These are phyloP conservation scores for Vireo griseus DNA, from an alignment of 2,797 vertebrate genomes.

Conservation along the genomic window DNA sequence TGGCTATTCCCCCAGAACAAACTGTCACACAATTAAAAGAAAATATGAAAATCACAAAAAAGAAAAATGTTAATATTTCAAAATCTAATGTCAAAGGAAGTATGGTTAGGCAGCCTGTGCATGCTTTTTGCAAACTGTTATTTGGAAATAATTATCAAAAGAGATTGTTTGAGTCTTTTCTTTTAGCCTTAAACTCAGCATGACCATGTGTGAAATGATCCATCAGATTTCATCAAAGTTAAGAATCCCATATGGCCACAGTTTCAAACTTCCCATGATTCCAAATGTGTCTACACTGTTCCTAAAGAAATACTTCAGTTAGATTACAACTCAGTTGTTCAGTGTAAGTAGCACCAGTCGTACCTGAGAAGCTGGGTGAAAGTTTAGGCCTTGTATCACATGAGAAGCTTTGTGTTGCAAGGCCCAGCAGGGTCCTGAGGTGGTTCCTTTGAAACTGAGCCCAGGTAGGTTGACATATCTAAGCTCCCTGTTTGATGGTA, in stretches of 20 bases:
- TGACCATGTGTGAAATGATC: slow-evolving; percentile 53
- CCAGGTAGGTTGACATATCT: not conserved
- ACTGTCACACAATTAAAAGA: slow-evolving; percentile 5
- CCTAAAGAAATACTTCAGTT: not conserved
- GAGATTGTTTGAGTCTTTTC: not conserved
- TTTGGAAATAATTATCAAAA: slow-evolving; percentile 34
- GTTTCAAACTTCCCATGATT: slow-evolving; percentile 6
- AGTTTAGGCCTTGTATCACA: not conserved
- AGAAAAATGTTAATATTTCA: slow-evolving; percentile 11
- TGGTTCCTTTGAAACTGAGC: not conserved
- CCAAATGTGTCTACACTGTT: not conserved
- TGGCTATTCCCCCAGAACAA: not conserved
- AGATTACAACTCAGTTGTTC: not conserved
- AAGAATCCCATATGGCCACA: slow-evolving; percentile 43
- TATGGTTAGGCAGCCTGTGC: slow-evolving; percentile 11
- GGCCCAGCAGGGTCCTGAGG: not conserved
- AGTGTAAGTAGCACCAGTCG: not conserved
- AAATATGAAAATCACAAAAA: not conserved
- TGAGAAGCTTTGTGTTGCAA: not conserved
- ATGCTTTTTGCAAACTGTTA: slow-evolving; percentile 36
- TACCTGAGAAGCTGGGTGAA: not conserved
- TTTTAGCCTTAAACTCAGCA: slow-evolving; percentile 31
- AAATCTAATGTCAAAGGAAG: slow-evolving; percentile 17
- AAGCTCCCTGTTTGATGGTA: not conserved
- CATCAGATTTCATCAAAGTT: slow-evolving; percentile 55